Evolutionary conservation across 64 coral and sea anemone species (phyloP).

Genomic region (Exaiptasia diaphana): DNA sequence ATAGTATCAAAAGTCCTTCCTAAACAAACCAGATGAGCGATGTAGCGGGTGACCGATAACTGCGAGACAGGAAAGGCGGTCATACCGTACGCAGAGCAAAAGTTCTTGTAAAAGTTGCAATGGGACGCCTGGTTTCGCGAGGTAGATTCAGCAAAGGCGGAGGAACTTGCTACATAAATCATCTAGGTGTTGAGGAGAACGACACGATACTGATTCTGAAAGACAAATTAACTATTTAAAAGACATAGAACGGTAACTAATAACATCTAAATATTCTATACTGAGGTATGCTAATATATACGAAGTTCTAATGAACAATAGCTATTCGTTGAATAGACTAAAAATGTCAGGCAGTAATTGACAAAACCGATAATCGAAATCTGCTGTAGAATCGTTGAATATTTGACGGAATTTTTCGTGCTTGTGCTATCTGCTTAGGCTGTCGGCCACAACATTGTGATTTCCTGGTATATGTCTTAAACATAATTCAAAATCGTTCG

Average conservation of each 20-base stretch:
- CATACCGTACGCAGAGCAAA: not conserved
- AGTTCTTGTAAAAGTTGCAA: not conserved
- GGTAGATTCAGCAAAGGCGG: not conserved
- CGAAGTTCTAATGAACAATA: too few relatives aligned
- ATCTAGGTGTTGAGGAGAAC: too few relatives aligned
- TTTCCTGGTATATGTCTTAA: slow-evolving; percentile 1
- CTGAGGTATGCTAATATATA: too few relatives aligned
- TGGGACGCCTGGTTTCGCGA: slow-evolving; percentile 1
- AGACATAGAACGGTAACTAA: too few relatives aligned
- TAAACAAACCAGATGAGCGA: not conserved
- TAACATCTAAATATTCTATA: too few relatives aligned
- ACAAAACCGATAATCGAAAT: not conserved
- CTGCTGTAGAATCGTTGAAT: not conserved
- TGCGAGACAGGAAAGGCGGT: slow-evolving; percentile 13
- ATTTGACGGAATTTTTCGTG: not conserved
- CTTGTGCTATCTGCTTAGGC: not conserved
- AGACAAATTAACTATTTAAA: too few relatives aligned
- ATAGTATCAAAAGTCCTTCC: not conserved
- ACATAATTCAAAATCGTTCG: not conserved
- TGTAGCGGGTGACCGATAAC: not conserved
- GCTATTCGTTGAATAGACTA: not conserved
- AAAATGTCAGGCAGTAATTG: not conserved
- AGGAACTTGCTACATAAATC: too few relatives aligned
- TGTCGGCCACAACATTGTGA: not conserved
- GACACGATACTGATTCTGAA: too few relatives aligned